These are phyloP conservation scores for Thermophis baileyi DNA, from an alignment of 2,113 vertebrate species.

Conservation along the genomic window DNA sequence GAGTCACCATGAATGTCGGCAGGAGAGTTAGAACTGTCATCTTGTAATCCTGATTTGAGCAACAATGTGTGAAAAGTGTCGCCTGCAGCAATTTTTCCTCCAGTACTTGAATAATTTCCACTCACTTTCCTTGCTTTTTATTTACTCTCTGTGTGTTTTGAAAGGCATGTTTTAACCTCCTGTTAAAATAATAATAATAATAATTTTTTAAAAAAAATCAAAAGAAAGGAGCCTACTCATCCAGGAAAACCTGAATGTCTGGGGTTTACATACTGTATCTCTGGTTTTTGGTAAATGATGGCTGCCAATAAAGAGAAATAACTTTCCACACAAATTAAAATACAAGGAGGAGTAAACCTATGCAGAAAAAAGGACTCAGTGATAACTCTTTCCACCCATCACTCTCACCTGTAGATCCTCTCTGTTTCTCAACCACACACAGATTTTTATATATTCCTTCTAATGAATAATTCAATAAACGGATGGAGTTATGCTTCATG, in stretches of 20 bases:
- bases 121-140: slow-evolving; percentile 48
- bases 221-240: slow-evolving; percentile 45
- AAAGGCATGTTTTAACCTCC: slow-evolving; percentile 60
- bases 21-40: slow-evolving; percentile 71
- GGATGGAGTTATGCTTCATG: slow-evolving; percentile 47
- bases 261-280: slow-evolving; percentile 17
- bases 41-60: slow-evolving; percentile 66
- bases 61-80: slow-evolving; percentile 68
- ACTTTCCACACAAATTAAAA: slow-evolving; percentile 40
- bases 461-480: slow-evolving; percentile 62
- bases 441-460: slow-evolving; percentile 28
- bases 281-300: slow-evolving; percentile 38
- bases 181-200: slow-evolving; percentile 44
- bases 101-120: slow-evolving; percentile 64
- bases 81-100: slow-evolving; percentile 65
- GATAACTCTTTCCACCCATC: background rate
- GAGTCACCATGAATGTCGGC: slow-evolving; percentile 70
- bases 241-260: slow-evolving; percentile 48
- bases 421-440: background rate
- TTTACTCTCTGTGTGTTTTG: slow-evolving; percentile 59
- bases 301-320: slow-evolving; percentile 35
- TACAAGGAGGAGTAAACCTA: slow-evolving; percentile 39
- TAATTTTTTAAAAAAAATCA: background rate
- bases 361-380: background rate
- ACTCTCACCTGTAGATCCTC: background rate